Percentiles rank a stretch among this genome's conserved stretches.
These are phyloP conservation scores for Neria commutata DNA, from an alignment of 2,888 invertebrate genomes.

Conservation along the genomic window DNA sequence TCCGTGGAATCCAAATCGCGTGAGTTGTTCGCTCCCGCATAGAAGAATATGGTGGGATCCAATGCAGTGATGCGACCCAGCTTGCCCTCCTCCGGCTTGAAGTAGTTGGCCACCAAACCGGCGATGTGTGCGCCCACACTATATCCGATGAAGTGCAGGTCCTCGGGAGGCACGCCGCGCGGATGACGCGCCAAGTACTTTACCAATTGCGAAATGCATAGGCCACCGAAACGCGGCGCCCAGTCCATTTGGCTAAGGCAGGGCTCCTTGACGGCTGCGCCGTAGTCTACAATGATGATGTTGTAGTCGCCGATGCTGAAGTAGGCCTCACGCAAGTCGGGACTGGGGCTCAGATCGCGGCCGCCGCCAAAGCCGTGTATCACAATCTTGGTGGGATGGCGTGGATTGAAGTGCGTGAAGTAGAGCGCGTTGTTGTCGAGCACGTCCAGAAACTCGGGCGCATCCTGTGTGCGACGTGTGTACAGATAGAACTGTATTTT, in stretches of 20 bases:
- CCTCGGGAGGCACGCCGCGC: slow-evolving; percentile 75
- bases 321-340: slow-evolving; percentile 83
- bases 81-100: slow-evolving; percentile 71
- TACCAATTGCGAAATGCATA: slow-evolving; percentile 82
- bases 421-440: slow-evolving; percentile 73
- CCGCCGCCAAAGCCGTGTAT: slow-evolving; percentile 93
- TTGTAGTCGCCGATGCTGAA: slow-evolving; percentile 82
- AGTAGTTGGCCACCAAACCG: slow-evolving; percentile 79
- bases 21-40: slow-evolving; percentile 81
- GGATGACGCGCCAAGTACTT: slow-evolving; percentile 80
- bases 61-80: slow-evolving; percentile 84
- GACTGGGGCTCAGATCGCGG: slow-evolving; percentile 79
- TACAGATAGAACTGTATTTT: slow-evolving; percentile 83
- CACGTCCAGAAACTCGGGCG: slow-evolving; percentile 75
- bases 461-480: slow-evolving; percentile 78
- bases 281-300: slow-evolving; percentile 86
- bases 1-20: slow-evolving; percentile 80
- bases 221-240: slow-evolving; percentile 69
- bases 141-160: slow-evolving; percentile 82
- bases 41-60: slow-evolving; percentile 86
- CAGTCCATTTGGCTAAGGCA: slow-evolving; percentile 79
- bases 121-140: slow-evolving; percentile 88
- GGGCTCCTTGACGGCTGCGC: slow-evolving; percentile 78
- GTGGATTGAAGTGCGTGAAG: slow-evolving; percentile 77
- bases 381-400: slow-evolving; percentile 82